Evolutionary conservation across 2,797 vertebrate genomes (phyloP).

Genomic region (Eutrigla gurnardus): DNA sequence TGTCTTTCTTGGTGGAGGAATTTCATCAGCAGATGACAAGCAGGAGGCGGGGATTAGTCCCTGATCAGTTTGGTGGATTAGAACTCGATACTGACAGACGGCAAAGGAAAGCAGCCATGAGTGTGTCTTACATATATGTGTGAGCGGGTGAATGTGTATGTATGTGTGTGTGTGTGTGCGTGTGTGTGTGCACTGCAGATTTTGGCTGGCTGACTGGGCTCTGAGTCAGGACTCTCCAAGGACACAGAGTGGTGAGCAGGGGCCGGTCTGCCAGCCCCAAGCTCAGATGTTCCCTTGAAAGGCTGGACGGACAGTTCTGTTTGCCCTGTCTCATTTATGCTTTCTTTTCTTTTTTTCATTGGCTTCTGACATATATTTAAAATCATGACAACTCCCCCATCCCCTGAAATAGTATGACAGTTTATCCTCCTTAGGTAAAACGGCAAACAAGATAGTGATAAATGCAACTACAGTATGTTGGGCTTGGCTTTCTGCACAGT

Average conservation of each 20-base stretch:
- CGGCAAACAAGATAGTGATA: neutral
- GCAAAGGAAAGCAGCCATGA: conserved; percentile 53
- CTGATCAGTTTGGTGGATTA: conserved; percentile 77
- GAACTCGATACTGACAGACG: conserved; percentile 59
- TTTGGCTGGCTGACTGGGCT: conserved; percentile 70
- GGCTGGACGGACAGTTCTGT: conserved; percentile 39
- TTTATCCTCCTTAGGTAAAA: neutral
- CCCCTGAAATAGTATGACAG: conserved; percentile 10
- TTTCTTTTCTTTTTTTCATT: neutral
- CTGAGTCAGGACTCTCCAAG: conserved; percentile 83
- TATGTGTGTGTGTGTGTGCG: conserved; percentile 22
- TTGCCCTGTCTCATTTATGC: conserved; percentile 26
- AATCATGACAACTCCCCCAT: no score
- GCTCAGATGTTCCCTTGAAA: conserved; percentile 62
- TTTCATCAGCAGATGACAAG: conserved; percentile 76
- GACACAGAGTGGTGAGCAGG: conserved; percentile 63
- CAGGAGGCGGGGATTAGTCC: conserved; percentile 76
- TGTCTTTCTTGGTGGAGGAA: conserved; percentile 41
- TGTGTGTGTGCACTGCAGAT: conserved; percentile 53
- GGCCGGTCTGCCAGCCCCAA: conserved; percentile 54
- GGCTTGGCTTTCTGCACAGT: neutral
- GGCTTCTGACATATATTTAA: neutral
- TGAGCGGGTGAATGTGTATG: conserved; percentile 11
- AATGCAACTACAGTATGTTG: neutral
- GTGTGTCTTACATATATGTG: conserved; percentile 40